A percentile compares a stretch with the other conserved stretches of the same genome.
phyloP scores from a whole-genome alignment of 64 coral and sea anemone genomes.

The Stylophora pistillata region DNA sequence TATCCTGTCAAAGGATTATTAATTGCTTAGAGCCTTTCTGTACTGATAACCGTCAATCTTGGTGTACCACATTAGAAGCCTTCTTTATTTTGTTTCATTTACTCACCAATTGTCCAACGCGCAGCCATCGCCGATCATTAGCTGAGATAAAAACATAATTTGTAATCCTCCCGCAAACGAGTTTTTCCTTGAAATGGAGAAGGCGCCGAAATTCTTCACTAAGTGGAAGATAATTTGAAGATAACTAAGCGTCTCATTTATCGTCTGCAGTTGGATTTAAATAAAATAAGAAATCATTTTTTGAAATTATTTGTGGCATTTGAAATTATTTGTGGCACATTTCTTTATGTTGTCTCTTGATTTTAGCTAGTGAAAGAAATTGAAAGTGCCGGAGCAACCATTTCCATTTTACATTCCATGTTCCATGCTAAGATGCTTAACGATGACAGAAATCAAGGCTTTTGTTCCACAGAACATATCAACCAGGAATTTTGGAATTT shows the following conservation, averaged over 20 bases:
- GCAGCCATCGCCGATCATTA: background rate
- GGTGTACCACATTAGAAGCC: background rate
- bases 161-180: background rate
- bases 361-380: too few species aligned
- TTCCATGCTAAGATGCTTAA: too few species aligned
- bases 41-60: slow-evolving; percentile 6
- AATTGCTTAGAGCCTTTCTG: background rate
- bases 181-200: background rate
- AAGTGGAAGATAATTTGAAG: background rate
- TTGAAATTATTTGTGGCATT: too few species aligned
- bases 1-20: slow-evolving; percentile 7
- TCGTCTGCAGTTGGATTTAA: background rate
- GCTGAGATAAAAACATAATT: slow-evolving; percentile 15
- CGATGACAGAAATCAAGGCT: too few species aligned
- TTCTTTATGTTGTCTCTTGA: too few species aligned
- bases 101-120: background rate
- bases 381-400: too few species aligned
- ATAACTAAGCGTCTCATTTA: background rate
- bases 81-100: background rate
- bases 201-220: background rate
- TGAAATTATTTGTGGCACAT: too few species aligned
- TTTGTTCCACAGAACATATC: too few species aligned
- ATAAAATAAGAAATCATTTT: too few species aligned
- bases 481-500: too few species aligned
- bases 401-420: too few species aligned